Percentiles rank a stretch among this genome's conserved stretches.
Evolutionary conservation across 2,888 invertebrate species (phyloP).

Genomic region (Neuroscelio doddi): DNA sequence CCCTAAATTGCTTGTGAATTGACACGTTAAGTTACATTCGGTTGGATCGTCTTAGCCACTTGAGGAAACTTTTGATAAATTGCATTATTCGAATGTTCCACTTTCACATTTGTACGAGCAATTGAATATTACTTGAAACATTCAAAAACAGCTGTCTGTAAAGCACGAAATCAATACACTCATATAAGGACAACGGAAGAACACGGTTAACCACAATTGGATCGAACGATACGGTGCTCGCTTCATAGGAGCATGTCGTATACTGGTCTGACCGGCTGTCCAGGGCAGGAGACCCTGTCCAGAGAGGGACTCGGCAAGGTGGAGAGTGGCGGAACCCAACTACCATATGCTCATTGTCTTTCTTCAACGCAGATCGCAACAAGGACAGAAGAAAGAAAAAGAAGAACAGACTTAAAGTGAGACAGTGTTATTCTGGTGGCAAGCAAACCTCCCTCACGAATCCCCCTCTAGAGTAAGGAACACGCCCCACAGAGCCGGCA

Average conservation of each 20-base stretch:
- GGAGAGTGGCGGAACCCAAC: slow-evolving; percentile 35
- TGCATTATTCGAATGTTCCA: no score
- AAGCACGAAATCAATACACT: no score
- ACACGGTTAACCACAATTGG: slow-evolving; percentile 27
- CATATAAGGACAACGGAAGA: slow-evolving; percentile 6
- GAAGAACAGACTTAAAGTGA: slow-evolving; percentile 13
- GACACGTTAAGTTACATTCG: no score
- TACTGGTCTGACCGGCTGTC: slow-evolving; percentile 61
- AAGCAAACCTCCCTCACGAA: slow-evolving; percentile 41
- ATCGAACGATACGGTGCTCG: slow-evolving; percentile 53
- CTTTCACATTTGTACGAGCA: no score
- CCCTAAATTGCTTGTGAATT: no score
- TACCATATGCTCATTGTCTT: slow-evolving; percentile 1
- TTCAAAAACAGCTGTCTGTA: no score
- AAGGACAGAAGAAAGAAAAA: slow-evolving; percentile 12
- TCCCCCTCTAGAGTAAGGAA: slow-evolving; percentile 44
- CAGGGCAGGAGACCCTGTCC: slow-evolving; percentile 51
- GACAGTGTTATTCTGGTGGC: slow-evolving; percentile 11
- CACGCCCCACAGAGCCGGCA: slow-evolving; percentile 54
- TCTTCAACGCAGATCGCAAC: slow-evolving; percentile 4
- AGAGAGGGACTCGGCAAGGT: slow-evolving; percentile 28
- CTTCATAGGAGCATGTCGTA: slow-evolving; percentile 62
- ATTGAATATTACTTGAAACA: no score
- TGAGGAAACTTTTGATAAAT: slow-evolving; percentile 9
- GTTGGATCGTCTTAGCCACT: slow-evolving; percentile 5